Percentiles rank a stretch among this genome's conserved stretches.
phyloP scores from a whole-genome alignment of 2,888 invertebrate genomes.

The Aphidius colemani region DNA sequence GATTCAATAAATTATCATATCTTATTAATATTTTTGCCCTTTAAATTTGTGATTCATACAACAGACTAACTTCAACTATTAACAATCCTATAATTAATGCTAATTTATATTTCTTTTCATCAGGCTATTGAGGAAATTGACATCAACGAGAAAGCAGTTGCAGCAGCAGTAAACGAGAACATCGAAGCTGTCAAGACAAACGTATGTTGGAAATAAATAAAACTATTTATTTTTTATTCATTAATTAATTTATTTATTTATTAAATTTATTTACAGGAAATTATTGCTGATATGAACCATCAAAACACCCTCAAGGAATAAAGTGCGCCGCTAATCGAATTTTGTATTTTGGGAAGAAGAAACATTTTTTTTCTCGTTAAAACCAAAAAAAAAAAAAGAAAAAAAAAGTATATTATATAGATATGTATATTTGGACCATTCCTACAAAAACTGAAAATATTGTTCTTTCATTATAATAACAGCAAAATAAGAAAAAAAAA shows the following conservation, averaged over 20 bases:
- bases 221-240: not conserved
- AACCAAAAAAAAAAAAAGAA: slow-evolving; percentile 53
- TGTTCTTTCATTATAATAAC: slow-evolving; percentile 58
- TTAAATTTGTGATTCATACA: not conserved
- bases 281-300: slow-evolving; percentile 55
- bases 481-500: slow-evolving; percentile 40
- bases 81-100: not conserved
- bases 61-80: not conserved
- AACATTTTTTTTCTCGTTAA: slow-evolving; percentile 60
- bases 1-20: slow-evolving; percentile 37
- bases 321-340: slow-evolving; percentile 52
- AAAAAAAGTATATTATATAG: slow-evolving; percentile 58
- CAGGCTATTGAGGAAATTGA: slow-evolving; percentile 57
- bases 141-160: slow-evolving; percentile 56
- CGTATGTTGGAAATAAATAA: slow-evolving; percentile 41
- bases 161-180: slow-evolving; percentile 55
- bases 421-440: slow-evolving; percentile 61
- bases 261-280: slow-evolving; percentile 49
- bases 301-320: slow-evolving; percentile 58
- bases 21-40: not conserved
- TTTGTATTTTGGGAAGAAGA: slow-evolving; percentile 59
- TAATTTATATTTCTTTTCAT: slow-evolving; percentile 26
- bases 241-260: not conserved
- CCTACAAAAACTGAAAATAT: slow-evolving; percentile 59
- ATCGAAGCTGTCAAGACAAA: slow-evolving; percentile 54